phyloP scores from a whole-genome alignment of 2,888 invertebrate species.

The Chloroclysta siterata region DNA sequence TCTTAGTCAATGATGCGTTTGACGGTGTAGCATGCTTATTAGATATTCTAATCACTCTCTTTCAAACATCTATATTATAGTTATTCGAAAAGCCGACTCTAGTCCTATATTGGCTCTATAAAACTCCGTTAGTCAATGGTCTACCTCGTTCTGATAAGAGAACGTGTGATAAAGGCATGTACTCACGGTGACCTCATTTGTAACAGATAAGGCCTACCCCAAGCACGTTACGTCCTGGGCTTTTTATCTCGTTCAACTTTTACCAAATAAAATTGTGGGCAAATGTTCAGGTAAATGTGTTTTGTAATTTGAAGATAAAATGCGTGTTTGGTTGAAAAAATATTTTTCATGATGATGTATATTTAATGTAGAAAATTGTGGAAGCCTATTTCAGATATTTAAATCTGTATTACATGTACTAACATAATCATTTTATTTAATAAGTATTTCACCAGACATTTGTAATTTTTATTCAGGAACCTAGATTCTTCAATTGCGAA shows the following conservation, averaged over 20 bases:
- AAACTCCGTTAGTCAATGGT: neutral
- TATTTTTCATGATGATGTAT: neutral
- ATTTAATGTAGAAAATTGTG: neutral
- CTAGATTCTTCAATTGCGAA: no score
- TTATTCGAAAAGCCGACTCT: no score
- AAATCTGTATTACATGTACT: no score
- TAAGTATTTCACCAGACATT: no score
- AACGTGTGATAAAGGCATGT: constrained; percentile 34
- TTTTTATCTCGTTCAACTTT: constrained; percentile 33
- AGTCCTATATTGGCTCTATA: no score
- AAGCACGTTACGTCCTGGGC: constrained; percentile 27
- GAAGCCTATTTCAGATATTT: neutral
- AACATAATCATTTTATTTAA: no score
- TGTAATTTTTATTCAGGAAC: no score
- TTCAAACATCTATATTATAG: no score
- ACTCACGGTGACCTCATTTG: constrained; percentile 49
- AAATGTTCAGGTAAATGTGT: constrained; percentile 3
- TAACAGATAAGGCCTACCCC: constrained; percentile 45
- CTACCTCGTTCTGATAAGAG: constrained; percentile 28
- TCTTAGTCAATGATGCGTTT: no score
- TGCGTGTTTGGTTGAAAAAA: neutral
- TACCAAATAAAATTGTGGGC: constrained; percentile 17
- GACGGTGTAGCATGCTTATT: no score
- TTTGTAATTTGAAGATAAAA: neutral
- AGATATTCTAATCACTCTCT: no score